These are phyloP conservation scores for Polypedilum pembai DNA, from an alignment of 1,140 invertebrate genomes.

Conservation along the genomic window DNA sequence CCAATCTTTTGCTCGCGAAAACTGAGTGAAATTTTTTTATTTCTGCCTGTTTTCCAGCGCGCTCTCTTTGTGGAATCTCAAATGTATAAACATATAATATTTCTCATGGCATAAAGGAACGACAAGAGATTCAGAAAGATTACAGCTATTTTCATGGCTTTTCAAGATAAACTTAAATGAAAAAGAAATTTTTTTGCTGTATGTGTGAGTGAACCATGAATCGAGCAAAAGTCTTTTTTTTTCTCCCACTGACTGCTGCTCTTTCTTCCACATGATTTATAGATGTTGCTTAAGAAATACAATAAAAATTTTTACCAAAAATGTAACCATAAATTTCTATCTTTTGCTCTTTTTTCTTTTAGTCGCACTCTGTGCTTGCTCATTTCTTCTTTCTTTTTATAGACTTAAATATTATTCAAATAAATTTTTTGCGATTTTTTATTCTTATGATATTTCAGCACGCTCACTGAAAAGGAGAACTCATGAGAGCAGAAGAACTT, in stretches of 20 bases:
- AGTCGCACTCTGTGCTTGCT: neutral
- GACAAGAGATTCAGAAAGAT: constrained; percentile 27
- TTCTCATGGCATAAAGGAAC: neutral
- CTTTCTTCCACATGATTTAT: constrained; percentile 8
- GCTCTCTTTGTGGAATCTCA: neutral
- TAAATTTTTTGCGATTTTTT: constrained; percentile 14
- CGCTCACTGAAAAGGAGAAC: neutral
- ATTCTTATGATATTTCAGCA: constrained; percentile 13
- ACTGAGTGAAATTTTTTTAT: constrained; percentile 15
- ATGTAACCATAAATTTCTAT: constrained; percentile 25
- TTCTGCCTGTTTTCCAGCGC: neutral
- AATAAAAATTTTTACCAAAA: constrained; percentile 26
- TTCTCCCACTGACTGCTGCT: neutral
- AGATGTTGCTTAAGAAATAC: constrained; percentile 17
- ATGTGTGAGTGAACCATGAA: neutral
- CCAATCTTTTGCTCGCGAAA: constrained; percentile 1
- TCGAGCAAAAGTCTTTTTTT: neutral
- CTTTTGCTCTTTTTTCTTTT: neutral
- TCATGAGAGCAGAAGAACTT: neutral
- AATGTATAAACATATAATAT: neutral
- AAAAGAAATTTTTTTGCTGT: neutral
- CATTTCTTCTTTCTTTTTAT: neutral
- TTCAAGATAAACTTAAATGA: constrained; percentile 27
- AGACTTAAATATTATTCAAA: constrained; percentile 14
- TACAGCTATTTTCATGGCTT: neutral